These are phyloP conservation scores for Calidris pygmaea DNA, from an alignment of 2,113 vertebrate genomes.

Conservation along the genomic window DNA sequence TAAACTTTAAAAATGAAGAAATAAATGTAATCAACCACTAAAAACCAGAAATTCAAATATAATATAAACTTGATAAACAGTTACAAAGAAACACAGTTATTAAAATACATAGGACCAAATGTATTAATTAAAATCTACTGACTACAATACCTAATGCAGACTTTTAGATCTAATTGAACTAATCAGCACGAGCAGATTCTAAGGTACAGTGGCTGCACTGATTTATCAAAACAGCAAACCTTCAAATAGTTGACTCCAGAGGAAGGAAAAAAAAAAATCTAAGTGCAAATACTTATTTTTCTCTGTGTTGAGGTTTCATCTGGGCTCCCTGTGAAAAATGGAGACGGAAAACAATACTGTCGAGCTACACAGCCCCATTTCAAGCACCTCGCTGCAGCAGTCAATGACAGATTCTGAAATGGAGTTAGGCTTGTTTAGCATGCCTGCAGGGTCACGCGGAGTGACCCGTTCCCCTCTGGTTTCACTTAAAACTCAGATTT, in stretches of 20 bases:
- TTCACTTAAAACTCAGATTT: conserved; percentile 60
- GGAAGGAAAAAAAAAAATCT: neutral
- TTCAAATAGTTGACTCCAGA: neutral
- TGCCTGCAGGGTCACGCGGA: conserved; percentile 53
- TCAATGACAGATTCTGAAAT: conserved; percentile 21
- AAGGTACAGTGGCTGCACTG: neutral
- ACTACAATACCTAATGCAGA: neutral
- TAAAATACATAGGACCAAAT: neutral
- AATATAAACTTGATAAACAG: neutral
- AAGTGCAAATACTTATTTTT: conserved; percentile 25
- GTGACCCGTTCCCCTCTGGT: conserved; percentile 52
- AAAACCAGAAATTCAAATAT: neutral
- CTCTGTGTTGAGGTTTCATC: conserved; percentile 25
- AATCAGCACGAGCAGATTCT: neutral
- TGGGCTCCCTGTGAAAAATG: conserved; percentile 44
- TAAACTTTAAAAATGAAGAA: neutral
- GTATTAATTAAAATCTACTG: neutral
- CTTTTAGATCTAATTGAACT: neutral
- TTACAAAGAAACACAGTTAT: neutral
- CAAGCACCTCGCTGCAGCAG: conserved; percentile 31
- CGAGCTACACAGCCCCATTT: conserved; percentile 56
- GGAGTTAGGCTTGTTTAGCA: conserved; percentile 42
- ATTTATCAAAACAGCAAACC: conserved; percentile 40
- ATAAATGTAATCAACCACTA: neutral
- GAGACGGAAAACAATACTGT: conserved; percentile 37